These are phyloP conservation scores for Lathamus discolor DNA, from an alignment of 2,113 vertebrate genomes.

Conservation along the genomic window DNA sequence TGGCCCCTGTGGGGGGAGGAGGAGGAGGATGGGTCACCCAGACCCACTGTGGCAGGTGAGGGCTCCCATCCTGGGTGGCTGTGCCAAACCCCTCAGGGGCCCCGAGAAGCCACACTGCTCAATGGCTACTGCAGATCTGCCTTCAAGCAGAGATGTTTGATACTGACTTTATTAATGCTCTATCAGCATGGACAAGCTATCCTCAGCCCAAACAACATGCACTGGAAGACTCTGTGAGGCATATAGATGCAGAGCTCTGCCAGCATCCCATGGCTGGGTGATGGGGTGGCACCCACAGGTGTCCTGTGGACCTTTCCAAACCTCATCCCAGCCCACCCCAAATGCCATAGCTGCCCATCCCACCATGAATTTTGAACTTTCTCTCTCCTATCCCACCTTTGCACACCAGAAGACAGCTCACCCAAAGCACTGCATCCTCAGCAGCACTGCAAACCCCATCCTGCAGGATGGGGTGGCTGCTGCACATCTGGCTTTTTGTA, in stretches of 20 bases:
- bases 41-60: fast-evolving
- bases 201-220: neutral
- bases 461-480: neutral
- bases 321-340: neutral
- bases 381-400: neutral
- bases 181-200: neutral
- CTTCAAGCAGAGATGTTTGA: neutral
- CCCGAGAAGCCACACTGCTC: fast-evolving
- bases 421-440: neutral
- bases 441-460: neutral
- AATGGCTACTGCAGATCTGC: neutral
- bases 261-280: neutral
- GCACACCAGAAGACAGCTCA: fast-evolving
- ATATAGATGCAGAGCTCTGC: neutral
- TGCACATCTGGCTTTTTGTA: neutral
- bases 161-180: neutral
- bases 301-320: neutral
- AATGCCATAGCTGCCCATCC: neutral
- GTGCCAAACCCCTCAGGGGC: too few species aligned
- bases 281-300: fast-evolving
- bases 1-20: too few species aligned
- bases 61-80: neutral
- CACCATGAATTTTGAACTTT: neutral
- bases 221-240: neutral
- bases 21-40: neutral